phyloP scores from a whole-genome alignment of 1,140 invertebrate species.

The Heliconius congener region DNA sequence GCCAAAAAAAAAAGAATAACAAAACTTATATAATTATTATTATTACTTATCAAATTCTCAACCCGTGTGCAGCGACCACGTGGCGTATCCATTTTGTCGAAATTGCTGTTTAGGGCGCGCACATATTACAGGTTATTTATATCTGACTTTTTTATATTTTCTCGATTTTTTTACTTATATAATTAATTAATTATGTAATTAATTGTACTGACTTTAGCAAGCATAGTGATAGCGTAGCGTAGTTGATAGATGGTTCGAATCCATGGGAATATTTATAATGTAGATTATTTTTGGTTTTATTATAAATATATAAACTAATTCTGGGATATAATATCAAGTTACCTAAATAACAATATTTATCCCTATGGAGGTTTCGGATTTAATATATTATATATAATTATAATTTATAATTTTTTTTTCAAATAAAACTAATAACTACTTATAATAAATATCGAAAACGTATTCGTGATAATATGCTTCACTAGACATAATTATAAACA shows the following conservation, averaged over 20 bases:
- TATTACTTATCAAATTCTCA: not conserved
- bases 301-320: too few species aligned
- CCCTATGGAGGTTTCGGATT: too few species aligned
- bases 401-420: too few species aligned
- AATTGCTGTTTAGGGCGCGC: slow-evolving; percentile 63
- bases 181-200: not conserved
- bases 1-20: too few species aligned
- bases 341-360: too few species aligned
- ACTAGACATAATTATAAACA: not conserved
- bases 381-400: too few species aligned
- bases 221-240: too few species aligned
- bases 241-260: too few species aligned
- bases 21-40: not conserved
- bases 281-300: too few species aligned
- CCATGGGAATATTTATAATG: too few species aligned
- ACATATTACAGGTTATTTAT: slow-evolving; percentile 40
- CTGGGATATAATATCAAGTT: too few species aligned
- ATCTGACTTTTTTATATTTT: not conserved
- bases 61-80: slow-evolving; percentile 47
- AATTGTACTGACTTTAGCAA: not conserved
- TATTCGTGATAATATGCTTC: not conserved
- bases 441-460: not conserved
- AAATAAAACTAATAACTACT: too few species aligned
- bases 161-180: not conserved
- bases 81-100: slow-evolving; percentile 69